Evolutionary conservation across 2,888 invertebrate genomes (phyloP), one percentile per base, ranked within the genome.

Genomic region (Microplitis manilae): DNA sequence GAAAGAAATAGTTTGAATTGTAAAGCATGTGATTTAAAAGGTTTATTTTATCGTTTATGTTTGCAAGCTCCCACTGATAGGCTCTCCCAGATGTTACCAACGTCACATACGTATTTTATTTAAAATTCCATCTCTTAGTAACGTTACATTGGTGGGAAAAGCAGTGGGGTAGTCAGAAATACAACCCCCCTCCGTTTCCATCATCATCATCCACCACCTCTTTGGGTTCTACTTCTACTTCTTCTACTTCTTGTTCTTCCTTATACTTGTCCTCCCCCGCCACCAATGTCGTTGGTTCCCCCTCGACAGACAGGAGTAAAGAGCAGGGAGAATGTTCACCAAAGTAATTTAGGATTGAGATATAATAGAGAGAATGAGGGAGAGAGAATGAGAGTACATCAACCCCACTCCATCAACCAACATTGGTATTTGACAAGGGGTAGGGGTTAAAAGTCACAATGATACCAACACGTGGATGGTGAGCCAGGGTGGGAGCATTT

Each of bases 221-320:
- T 65, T 65, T 13, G 38, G 13, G 67, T 73, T 30, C 20, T 59
- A 30, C 73, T 20, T 39, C 20, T 20, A 50, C 73, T 17, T 30
- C 59, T 20, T 17, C 59, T 17, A 9, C 17, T 85, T 91, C 90
- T 89, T 90, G 91, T 91, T 91, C 91, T 90, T 91, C 77, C 87
- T 65, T 65, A 65, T 67, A 13, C 67, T 73, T 30, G 20, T 59
- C 9, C 73, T 20, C 61, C 20, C 40, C 67, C 73, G 50, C 50
- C 67, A 50, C 40, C 70, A 50, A 17, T 50, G 85, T 91, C 90
- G 89, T 90, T 91, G 91, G 91, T 91, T 90, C 91, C 77, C 87
- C 85, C 88, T 79, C 59, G 67, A 73, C 59, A 65, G 50, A 39
- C 67, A 41, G 67, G 67, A 73, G 73, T 73, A 41, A 50, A 65